These are phyloP conservation scores for Pseudochirops cupreus DNA, from an alignment of 2,797 vertebrate genomes.

Conservation along the genomic window DNA sequence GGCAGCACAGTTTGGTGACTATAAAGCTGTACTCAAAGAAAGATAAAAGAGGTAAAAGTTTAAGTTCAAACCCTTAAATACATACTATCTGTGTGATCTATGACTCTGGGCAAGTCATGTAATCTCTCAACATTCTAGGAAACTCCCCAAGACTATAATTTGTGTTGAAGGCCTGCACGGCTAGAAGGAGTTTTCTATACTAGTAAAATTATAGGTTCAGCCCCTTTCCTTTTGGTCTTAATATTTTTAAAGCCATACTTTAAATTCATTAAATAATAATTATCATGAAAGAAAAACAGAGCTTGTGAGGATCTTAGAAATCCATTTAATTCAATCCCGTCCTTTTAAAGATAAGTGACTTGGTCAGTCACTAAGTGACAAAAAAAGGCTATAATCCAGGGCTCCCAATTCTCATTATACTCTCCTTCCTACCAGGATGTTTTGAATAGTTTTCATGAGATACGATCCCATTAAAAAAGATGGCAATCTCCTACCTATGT, in stretches of 20 bases:
- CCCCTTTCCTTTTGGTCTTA: background rate
- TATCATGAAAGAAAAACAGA: background rate
- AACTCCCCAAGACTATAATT: background rate
- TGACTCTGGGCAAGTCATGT: background rate
- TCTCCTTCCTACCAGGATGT: constrained; percentile 16
- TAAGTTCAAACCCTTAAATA: constrained; percentile 67
- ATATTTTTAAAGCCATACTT: background rate
- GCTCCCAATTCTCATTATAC: background rate
- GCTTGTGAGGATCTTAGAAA: background rate
- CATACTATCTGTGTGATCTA: constrained; percentile 52
- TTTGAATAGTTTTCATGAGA: constrained; percentile 38
- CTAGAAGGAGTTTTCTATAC: background rate
- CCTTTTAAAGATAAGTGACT: background rate
- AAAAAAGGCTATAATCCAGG: background rate
- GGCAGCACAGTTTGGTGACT: background rate
- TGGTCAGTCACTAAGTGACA: background rate
- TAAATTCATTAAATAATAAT: background rate
- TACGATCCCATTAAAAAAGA: constrained; percentile 25
- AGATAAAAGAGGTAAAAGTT: constrained; percentile 63
- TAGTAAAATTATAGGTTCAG: background rate
- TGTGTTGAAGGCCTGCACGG: background rate
- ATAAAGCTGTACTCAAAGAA: background rate
- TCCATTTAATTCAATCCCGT: background rate
- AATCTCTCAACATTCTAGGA: background rate
- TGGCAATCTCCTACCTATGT: constrained; percentile 54